Evolutionary conservation across 2,888 invertebrate species (phyloP).

Genomic region (Drepana falcataria): DNA sequence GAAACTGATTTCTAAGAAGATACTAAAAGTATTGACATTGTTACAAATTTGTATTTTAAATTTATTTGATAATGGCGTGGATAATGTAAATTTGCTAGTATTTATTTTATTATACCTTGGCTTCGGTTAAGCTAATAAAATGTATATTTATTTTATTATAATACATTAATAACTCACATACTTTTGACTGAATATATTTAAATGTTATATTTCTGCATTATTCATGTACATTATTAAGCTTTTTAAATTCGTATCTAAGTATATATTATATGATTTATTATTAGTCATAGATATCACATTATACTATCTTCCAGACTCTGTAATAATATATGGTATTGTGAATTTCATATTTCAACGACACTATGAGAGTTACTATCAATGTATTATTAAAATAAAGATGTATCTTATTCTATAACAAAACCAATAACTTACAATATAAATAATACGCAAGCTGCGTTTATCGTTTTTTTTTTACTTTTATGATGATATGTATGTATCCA

Average conservation of each 20-base stretch:
- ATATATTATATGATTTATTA: constrained; percentile 24
- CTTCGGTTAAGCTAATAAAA: too few species aligned
- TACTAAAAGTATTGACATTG: constrained; percentile 73
- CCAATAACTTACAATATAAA: constrained; percentile 12
- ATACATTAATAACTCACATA: neutral
- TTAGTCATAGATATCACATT: constrained; percentile 30
- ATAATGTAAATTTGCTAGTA: constrained; percentile 19
- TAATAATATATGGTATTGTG: constrained; percentile 22
- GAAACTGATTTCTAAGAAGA: constrained; percentile 66
- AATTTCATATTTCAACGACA: constrained; percentile 44
- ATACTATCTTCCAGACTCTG: neutral
- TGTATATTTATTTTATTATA: too few species aligned
- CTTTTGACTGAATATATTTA: constrained; percentile 13
- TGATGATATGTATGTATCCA: too few species aligned
- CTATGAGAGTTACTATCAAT: constrained; percentile 48
- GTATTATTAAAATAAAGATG: constrained; percentile 59
- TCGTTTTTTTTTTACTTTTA: too few species aligned
- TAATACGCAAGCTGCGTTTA: too few species aligned
- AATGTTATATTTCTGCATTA: constrained; percentile 21
- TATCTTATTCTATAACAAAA: constrained; percentile 24
- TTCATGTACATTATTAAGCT: constrained; percentile 10
- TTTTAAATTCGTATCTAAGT: constrained; percentile 6
- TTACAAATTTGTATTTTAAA: constrained; percentile 76
- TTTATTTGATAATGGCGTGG: constrained; percentile 23
- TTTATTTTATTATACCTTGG: neutral